Evolutionary conservation across 2,888 invertebrate genomes (phyloP), one percentile per base, ranked within the genome.

Genomic region (Rhimphoctona megacephalus): DNA sequence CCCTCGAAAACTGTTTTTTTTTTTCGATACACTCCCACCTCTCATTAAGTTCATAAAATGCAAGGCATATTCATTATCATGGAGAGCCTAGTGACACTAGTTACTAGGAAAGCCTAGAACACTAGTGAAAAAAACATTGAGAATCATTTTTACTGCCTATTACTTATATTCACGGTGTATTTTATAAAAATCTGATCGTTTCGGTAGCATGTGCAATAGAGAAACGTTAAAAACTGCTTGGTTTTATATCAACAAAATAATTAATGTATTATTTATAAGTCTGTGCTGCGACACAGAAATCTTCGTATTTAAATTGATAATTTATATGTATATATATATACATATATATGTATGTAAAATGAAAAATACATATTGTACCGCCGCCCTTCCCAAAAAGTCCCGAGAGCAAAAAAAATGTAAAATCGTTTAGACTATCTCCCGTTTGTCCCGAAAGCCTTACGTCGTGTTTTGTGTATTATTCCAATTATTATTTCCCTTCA

Each of bases 1-100:
- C 66, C 66, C 66, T 66, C 33, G n/a, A 36, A 36, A 66, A 66
- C 66, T 66, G 36, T n/a, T 54, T 54, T 54, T 33, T n/a, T 33
- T 64, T n/a, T 36, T 36, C 66, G 30, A 66, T 36, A n/a, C 36
- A 36, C 66, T 17, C 36, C 8, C 66, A 25, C 36, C 36, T 8
- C 36, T 19, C n/a, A n/a, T 66, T 19, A 66, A 0, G 33, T 66
- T 36, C 66, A 17, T 36, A 36, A 36, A 66, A 66, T 36, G 19
- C 2, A n/a, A 36, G 19, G 6, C 19, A n/a, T 66, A 30, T n/a
- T 7, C n/a, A 36, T 7, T 9, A 36, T 36, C 36, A 30, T 49
- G 49, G 6, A 30, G 36, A 36, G 4, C 36, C 36, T n/a, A n/a
- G n/a, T n/a, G n/a, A n/a, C n/a, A n/a, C n/a, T n/a, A n/a, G n/a